Evolutionary conservation across 1,140 invertebrate species (phyloP).

Genomic region (Schmidtea mediterranea): DNA sequence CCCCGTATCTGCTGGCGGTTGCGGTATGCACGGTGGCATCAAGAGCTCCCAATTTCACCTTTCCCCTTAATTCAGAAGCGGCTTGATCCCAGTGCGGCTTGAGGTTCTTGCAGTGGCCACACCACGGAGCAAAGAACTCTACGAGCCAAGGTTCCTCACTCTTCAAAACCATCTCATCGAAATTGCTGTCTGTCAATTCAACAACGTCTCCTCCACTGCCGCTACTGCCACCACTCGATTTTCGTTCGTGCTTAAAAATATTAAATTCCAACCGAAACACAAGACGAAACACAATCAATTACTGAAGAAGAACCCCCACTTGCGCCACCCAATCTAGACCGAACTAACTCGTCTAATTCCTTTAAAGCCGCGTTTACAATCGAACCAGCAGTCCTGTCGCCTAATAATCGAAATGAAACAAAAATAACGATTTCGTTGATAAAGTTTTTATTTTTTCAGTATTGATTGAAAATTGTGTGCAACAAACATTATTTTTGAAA

Average conservation of each 20-base stretch:
- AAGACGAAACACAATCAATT: constrained; percentile 1
- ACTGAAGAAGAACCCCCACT: constrained; percentile 10
- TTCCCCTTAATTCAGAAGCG: constrained; percentile 66
- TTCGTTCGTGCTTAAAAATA: constrained; percentile 7
- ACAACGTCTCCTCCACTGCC: constrained; percentile 47
- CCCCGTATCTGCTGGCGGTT: constrained; percentile 36
- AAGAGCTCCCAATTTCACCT: constrained; percentile 67
- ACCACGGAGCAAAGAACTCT: constrained; percentile 71
- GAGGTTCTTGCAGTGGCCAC: constrained; percentile 61
- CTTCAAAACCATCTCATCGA: constrained; percentile 58
- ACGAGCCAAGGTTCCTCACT: constrained; percentile 79
- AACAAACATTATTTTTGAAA: no score
- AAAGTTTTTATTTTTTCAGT: no score
- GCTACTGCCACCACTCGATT: constrained; percentile 3
- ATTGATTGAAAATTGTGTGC: no score
- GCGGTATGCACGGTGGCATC: constrained; percentile 68
- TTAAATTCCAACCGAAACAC: constrained; percentile 8
- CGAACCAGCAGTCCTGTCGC: constrained; percentile 49
- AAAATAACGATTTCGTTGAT: not conserved
- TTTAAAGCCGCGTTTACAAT: constrained; percentile 54
- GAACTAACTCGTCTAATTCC: constrained; percentile 40
- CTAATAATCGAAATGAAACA: constrained; percentile 12
- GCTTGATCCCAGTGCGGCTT: constrained; percentile 77
- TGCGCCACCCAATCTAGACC: constrained; percentile 30
- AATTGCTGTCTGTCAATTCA: constrained; percentile 73